phyloP scores from a whole-genome alignment of 2,797 vertebrate genomes.

The Ctenosaura bakeri region DNA sequence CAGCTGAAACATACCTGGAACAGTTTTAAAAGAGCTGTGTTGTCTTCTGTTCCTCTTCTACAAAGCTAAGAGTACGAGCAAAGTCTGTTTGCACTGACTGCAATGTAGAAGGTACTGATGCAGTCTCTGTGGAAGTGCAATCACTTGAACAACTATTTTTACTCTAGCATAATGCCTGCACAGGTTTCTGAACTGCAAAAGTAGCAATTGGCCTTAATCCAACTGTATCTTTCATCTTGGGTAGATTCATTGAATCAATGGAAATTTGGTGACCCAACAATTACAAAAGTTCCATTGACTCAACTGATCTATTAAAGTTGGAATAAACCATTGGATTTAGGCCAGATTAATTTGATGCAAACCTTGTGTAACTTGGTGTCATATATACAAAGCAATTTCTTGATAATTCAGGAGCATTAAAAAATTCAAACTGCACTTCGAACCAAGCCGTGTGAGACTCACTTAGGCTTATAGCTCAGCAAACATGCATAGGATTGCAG shows the following conservation, averaged over 20 bases:
- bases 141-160: too few relatives aligned
- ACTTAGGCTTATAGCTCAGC: background rate
- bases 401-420: slow-evolving; percentile 42
- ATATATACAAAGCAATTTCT: slow-evolving; percentile 46
- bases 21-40: too few relatives aligned
- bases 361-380: background rate
- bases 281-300: background rate
- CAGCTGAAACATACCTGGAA: too few relatives aligned
- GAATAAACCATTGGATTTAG: background rate
- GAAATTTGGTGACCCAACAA: background rate
- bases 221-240: too few relatives aligned
- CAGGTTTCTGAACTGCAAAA: too few relatives aligned
- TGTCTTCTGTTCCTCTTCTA: too few relatives aligned
- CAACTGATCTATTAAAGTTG: background rate
- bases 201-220: too few relatives aligned
- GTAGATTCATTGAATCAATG: background rate
- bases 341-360: background rate
- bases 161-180: too few relatives aligned
- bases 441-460: background rate
- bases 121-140: too few relatives aligned
- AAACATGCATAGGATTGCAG: background rate
- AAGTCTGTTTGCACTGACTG: too few relatives aligned
- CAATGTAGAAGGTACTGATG: too few relatives aligned
- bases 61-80: too few relatives aligned
- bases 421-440: background rate